These are phyloP conservation scores for Oreohelix idahoensis DNA, from an alignment of 1,140 invertebrate species.

Conservation along the genomic window DNA sequence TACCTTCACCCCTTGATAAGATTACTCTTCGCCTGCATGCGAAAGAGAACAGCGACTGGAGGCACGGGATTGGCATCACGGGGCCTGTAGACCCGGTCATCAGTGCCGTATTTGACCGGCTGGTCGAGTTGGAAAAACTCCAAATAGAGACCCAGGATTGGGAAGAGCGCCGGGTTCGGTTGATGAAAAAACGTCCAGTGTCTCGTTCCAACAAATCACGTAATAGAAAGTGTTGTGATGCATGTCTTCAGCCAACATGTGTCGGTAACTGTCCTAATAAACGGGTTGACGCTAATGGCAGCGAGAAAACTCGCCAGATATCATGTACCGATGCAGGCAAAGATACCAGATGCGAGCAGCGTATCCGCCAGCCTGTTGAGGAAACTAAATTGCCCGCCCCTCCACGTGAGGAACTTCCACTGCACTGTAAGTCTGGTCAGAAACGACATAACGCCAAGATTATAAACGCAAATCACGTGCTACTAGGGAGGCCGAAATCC, in stretches of 20 bases:
- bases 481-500: conserved; percentile 62
- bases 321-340: conserved; percentile 59
- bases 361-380: conserved; percentile 58
- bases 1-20: conserved; percentile 53
- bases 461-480: conserved; percentile 64
- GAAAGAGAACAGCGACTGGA: conserved; percentile 57
- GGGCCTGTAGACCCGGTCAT: conserved; percentile 34
- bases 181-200: conserved; percentile 45
- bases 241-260: conserved; percentile 64
- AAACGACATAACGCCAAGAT: conserved; percentile 57
- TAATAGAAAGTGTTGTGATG: conserved; percentile 58
- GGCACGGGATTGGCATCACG: conserved; percentile 38
- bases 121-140: conserved; percentile 61
- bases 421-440: conserved; percentile 60
- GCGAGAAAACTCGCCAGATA: conserved; percentile 57
- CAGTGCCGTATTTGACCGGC: conserved; percentile 57
- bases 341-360: conserved; percentile 61
- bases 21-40: conserved; percentile 58
- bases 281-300: conserved; percentile 42
- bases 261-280: conserved; percentile 68
- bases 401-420: conserved; percentile 45
- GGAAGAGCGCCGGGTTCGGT: conserved; percentile 55
- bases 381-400: conserved; percentile 38
- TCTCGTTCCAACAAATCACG: conserved; percentile 48
- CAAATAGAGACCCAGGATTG: conserved; percentile 66